Evolutionary conservation across 2,113 vertebrate genomes (phyloP).

Genomic region (Pseudorectes ferrugineus): DNA sequence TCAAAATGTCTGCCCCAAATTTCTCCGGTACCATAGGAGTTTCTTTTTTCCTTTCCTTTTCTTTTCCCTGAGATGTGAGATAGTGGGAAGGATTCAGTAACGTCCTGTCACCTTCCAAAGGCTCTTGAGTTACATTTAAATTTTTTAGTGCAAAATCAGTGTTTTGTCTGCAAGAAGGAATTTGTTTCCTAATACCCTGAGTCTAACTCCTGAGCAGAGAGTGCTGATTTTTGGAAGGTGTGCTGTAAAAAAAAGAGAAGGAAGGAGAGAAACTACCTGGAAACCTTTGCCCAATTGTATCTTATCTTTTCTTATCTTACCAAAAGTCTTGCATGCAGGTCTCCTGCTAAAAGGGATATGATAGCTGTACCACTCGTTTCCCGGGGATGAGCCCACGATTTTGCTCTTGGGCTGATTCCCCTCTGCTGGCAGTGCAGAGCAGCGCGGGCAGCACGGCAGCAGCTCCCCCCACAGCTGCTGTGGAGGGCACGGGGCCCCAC

Average conservation of each 20-base stretch:
- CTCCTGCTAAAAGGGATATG: not conserved
- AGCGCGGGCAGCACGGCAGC: not conserved
- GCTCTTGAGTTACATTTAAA: not conserved
- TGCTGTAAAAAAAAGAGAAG: not conserved
- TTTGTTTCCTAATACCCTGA: not conserved
- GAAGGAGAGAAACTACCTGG: not conserved
- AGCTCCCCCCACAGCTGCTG: not conserved
- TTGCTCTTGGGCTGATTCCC: not conserved
- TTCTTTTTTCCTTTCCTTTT: not conserved
- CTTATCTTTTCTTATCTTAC: no score
- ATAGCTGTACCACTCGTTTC: not conserved
- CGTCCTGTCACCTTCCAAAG: not conserved
- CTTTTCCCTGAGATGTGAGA: not conserved
- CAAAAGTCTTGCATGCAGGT: not conserved
- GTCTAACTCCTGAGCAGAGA: not conserved
- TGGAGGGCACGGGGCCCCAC: fast-evolving
- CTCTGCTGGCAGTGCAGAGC: not conserved
- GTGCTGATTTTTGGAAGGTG: not conserved
- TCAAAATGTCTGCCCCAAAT: not conserved
- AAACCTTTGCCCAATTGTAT: not conserved
- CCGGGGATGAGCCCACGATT: fast-evolving
- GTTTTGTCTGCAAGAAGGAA: not conserved
- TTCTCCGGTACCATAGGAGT: not conserved
- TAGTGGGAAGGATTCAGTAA: not conserved
- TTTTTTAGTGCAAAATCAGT: not conserved